Evolutionary conservation across 2,797 vertebrate genomes (phyloP).

Genomic region (Pygocentrus nattereri): DNA sequence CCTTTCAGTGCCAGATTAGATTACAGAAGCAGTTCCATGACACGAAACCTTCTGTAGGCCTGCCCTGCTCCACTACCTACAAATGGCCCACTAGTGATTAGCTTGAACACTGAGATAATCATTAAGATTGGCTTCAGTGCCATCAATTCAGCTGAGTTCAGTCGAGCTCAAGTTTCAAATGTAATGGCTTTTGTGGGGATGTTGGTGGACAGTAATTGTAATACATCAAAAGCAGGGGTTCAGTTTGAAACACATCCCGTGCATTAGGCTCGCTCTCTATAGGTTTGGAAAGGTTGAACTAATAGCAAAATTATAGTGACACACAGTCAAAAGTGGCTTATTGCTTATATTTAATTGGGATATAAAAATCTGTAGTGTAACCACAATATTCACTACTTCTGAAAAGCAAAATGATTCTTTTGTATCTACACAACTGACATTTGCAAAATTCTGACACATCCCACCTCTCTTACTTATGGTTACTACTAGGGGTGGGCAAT

Average conservation of each 20-base stretch:
- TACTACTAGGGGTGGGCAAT: no score
- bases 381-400: no score
- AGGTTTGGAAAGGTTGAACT: not conserved
- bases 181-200: not conserved
- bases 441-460: no score
- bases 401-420: no score
- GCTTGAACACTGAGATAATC: not conserved
- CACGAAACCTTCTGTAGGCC: constrained; percentile 31
- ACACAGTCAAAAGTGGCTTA: not conserved
- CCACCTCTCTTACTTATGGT: no score
- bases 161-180: not conserved
- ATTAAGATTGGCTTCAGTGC: not conserved
- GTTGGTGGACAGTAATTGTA: not conserved
- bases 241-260: not conserved
- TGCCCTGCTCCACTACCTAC: not conserved
- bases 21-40: constrained; percentile 38
- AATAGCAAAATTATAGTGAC: not conserved
- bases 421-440: no score
- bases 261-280: not conserved
- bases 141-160: not conserved
- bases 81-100: not conserved
- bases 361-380: no score
- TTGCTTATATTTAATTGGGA: not conserved
- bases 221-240: not conserved
- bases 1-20: constrained; percentile 45